Evolutionary conservation across 1,140 invertebrate genomes (phyloP), one percentile per base, ranked within the genome.

Genomic region (Sinonovacula constricta): DNA sequence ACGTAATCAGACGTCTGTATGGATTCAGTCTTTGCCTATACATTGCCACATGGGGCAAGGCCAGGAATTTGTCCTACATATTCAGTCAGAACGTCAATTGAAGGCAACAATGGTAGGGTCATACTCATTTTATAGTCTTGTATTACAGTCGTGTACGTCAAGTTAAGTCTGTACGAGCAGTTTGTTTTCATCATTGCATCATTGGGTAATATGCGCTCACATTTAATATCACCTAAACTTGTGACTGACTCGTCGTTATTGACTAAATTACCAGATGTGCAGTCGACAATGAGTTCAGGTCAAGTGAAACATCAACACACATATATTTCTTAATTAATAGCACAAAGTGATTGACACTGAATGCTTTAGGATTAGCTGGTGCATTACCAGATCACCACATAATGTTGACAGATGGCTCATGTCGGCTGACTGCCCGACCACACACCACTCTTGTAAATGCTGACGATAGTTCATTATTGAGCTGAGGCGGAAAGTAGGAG

Each of bases 121-220:
- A 18, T n/a, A 22, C 53, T 4, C 57, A 26, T 60, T 60, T 60
- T n/a, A 18, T 4, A 60, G 15, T 4, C 31, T 28, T n/a, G 70
- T 53, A 12, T 63, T 60, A 22, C 33, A 22, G 18, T 74, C 65
- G 22, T 74, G n/a, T n/a, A n/a, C n/a, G n/a, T n/a, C n/a, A n/a
- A n/a, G n/a, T n/a, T n/a, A n/a, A n/a, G n/a, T n/a, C n/a, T 63
- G 39, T 53, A 74, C 0, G 1, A 30, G 1, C 0, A 1, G 18
- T 71, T 33, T 18, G 18, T 31, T 45, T 71, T 71, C 0, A 39
- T 24, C 30, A 28, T 5, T 28, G 26, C 2, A 4, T 15, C 28
- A 3, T 71, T 59, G 34, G 34, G 28, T 7, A 12, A 15, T 57
- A 7, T 57, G n/a, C n/a, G n/a, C n/a, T n/a, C n/a, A n/a, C n/a